A percentile compares a stretch with the other conserved stretches of the same genome.
Conservation (phyloP, 2,888 invertebrate genomes). For the Aphodius sticticus region DNA sequence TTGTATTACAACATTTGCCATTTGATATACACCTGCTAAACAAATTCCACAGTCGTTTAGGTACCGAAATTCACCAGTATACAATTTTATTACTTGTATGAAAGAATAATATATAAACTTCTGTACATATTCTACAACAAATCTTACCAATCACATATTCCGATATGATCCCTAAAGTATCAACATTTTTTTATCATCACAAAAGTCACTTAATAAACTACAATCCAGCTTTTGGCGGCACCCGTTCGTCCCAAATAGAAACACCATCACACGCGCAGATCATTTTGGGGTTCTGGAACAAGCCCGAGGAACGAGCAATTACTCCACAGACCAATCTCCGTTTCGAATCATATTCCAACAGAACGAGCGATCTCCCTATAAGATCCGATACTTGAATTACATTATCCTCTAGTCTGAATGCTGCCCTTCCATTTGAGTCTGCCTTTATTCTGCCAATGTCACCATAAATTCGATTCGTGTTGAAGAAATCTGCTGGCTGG, state of each 20-base stretch:
- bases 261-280: slow-evolving; percentile 92
- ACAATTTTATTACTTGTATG: no score
- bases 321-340: slow-evolving; percentile 82
- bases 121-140: no score
- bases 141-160: no score
- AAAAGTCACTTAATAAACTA: slow-evolving; percentile 12
- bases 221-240: slow-evolving; percentile 60
- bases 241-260: slow-evolving; percentile 87
- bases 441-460: slow-evolving; percentile 72
- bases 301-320: slow-evolving; percentile 86
- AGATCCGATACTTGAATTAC: slow-evolving; percentile 74
- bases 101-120: no score
- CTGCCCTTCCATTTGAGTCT: slow-evolving; percentile 69
- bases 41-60: no score
- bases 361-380: slow-evolving; percentile 80
- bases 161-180: no score
- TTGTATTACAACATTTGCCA: no score
- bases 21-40: no score
- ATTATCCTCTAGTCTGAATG: slow-evolving; percentile 69
- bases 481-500: slow-evolving; percentile 60
- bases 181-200: background rate
- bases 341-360: slow-evolving; percentile 70
- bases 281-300: slow-evolving; percentile 86
- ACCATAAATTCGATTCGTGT: slow-evolving; percentile 69
- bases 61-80: no score